Base-by-base conservation (phyloP, 2,888 invertebrate genomes). In the Halictus quadricinctus region DNA sequence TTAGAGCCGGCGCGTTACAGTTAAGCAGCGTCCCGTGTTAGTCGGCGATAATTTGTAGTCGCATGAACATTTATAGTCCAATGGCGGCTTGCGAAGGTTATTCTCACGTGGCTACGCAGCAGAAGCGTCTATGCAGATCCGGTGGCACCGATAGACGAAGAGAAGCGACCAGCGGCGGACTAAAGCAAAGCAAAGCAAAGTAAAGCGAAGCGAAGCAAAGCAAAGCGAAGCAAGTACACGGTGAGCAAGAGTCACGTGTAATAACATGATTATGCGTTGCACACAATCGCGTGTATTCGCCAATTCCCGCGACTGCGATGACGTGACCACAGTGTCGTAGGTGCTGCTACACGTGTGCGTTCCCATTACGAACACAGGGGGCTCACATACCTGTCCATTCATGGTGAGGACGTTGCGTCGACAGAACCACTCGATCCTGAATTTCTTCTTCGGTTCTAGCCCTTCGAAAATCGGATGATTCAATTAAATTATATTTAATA, bases 321-420 rank as follows among this genome's bases (percentile, higher is more conserved):
- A 82, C 82, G 79, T 46, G 79, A 82, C 50, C 81, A 50, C 76
- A 50, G 50, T 60, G 83, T 75, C 82, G 83, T 86, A 76, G 75
- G 77, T 79, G 86, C 54, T 72, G 75, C 69, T 79, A 48, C 84
- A 76, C 84, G 81, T 84, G 87, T 83, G 76, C 69, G 82, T 76
- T 79, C 82, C 81, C 89, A 82, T 80, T 83, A 80, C 80, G 79
- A 75, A 66, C 12, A 64, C 69, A 69, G 66, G 77, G 84, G 87
- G 25, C 72, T 87, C 90, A 89, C 85, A 90, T 85, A 88, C 87
- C 87, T 90, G 88, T 90, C 91, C 92, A 92, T 92, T 92, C 91
- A 91, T 90, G 91, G 88, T 81, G 88, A 88, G 88, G 88, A 88
- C 86, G 85, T 80, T 80, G 85, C 85, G 77, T 80, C 73, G 75